phyloP scores from a whole-genome alignment of 2,797 vertebrate species.

The Tiaroga cobitis region DNA sequence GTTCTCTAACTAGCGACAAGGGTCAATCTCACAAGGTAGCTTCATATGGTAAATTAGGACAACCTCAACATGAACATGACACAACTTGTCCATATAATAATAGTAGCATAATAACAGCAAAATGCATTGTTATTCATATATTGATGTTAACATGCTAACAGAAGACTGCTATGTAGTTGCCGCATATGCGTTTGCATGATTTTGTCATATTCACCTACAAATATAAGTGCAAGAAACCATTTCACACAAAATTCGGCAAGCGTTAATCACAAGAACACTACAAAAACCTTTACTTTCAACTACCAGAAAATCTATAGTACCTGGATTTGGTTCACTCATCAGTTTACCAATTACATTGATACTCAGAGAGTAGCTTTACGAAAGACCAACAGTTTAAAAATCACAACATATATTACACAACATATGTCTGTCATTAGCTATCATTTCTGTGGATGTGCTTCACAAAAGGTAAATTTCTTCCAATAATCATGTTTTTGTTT shows the following conservation, averaged over 20 bases:
- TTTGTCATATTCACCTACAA: neutral
- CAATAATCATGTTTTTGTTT: neutral
- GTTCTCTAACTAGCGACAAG: neutral
- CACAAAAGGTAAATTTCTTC: neutral
- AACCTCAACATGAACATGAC: slow-evolving; percentile 22
- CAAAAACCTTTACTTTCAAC: neutral
- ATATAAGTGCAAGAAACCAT: neutral
- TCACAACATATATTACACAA: slow-evolving; percentile 3
- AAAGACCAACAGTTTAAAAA: neutral
- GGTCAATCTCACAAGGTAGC: neutral
- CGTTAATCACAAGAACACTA: neutral
- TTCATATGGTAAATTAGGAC: slow-evolving; percentile 14
- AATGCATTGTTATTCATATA: neutral
- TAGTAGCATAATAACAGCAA: neutral
- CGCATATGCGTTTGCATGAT: neutral
- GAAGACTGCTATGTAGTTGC: neutral
- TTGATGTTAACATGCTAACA: slow-evolving; percentile 1
- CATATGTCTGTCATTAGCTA: slow-evolving; percentile 61
- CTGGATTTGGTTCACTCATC: neutral
- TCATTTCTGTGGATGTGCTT: neutral
- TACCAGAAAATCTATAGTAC: neutral
- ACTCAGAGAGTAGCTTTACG: neutral
- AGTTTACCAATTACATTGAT: neutral
- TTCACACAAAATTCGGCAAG: neutral
- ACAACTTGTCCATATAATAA: slow-evolving; percentile 6